Base-by-base conservation (phyloP, 2,888 invertebrate genomes). In the Dicyrtoma fusca region DNA sequence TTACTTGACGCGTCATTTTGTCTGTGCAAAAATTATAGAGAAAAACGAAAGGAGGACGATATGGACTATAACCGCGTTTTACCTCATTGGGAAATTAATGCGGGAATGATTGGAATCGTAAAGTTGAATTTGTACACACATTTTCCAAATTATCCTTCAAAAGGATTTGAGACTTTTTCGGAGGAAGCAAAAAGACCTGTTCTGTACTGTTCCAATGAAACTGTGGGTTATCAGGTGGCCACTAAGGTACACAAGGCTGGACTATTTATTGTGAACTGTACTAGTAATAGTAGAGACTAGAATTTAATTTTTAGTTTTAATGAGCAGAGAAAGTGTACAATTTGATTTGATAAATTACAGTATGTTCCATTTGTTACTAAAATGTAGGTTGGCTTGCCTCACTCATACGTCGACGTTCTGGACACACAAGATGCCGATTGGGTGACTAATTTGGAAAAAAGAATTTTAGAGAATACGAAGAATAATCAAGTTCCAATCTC, bases 141-240 rank as follows among this genome's bases (percentile, higher is more conserved):
- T 55, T 80, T 77, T 70, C 80, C 80, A 14, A 74, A 78, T 44
- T 72, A 75, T 69, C 70, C 74, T 44, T 13, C 45, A 1, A 17
- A 49, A 14, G 80, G 80, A 21, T 77, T 76, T 74, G 74, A 77
- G 44, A 72, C 75, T 71, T 80, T 79, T 75, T 72, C 74, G 8
- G 78, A 79, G 19, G 72, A 75, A 17, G 70, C 61, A 13, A 76
- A 69, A 70, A 66, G 62, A 13, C 80, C 80, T 17, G 66, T 78
- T n/a, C 77, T 80, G 59, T 80, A 79, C 68, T 79, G 77, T 65
- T 75, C 75, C 13, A 77, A 78, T 74, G 77, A 79, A 64, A 65
- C 73, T 23, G 68, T 78, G 53, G 80, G 79, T 11, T 76, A 76
- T n/a, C 76, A 76, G 42, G 71, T 78, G 8, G 75, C 76, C 47